Conservation (phyloP, 2,113 vertebrate genomes). For the Calidris pugnax region DNA sequence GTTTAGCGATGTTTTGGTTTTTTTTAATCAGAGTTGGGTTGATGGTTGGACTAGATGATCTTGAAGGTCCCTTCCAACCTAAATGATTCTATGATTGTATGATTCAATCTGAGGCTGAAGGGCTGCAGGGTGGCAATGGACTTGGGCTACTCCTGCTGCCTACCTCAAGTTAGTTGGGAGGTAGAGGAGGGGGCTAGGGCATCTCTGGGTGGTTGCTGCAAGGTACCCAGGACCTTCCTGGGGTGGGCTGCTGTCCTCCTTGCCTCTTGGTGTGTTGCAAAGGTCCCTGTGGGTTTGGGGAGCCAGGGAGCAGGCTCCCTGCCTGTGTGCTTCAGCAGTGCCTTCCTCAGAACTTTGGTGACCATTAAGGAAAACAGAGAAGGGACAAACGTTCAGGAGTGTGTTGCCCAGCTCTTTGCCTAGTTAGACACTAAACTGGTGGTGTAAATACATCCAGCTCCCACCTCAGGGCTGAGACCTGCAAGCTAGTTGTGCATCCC, state of each 20-base stretch:
- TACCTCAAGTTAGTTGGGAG: neutral
- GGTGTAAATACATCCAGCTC: neutral
- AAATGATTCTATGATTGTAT: too few species aligned
- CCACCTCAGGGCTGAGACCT: neutral
- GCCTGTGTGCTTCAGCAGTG: neutral
- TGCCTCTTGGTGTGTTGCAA: neutral
- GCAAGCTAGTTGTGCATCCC: neutral
- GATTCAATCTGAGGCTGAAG: neutral
- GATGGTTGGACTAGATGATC: too few species aligned
- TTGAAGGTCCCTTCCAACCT: too few species aligned
- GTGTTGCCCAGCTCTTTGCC: neutral
- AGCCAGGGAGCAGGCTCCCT: neutral
- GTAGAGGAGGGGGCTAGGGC: too few species aligned
- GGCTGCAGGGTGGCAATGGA: neutral
- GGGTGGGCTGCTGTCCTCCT: neutral
- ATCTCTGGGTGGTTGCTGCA: neutral
- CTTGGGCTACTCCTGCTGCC: neutral
- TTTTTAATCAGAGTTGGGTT: too few species aligned
- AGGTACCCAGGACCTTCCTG: neutral
- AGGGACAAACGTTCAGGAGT: neutral
- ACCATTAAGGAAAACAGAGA: accelerated
- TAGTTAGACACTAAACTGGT: neutral
- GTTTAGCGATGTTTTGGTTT: too few species aligned
- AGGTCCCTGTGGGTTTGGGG: neutral
- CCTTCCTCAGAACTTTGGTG: neutral